Evolutionary conservation across 1,140 invertebrate species (phyloP).

Genomic region (Polypedilum vanderplanki): DNA sequence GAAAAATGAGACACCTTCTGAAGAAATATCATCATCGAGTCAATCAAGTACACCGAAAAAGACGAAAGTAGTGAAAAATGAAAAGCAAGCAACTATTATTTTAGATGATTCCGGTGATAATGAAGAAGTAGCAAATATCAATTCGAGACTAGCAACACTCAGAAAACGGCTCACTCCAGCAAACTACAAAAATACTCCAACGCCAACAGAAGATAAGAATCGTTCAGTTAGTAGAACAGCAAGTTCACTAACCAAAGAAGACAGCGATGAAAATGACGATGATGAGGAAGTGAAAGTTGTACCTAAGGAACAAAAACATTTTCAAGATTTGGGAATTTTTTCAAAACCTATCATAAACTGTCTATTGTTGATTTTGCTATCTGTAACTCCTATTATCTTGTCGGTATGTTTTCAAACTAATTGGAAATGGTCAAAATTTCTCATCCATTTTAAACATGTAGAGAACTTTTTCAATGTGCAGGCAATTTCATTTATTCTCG

Average conservation of each 20-base stretch:
- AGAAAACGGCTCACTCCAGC: background rate
- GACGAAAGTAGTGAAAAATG: background rate
- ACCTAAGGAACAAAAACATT: background rate
- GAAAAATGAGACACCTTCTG: background rate
- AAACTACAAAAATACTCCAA: constrained; percentile 8
- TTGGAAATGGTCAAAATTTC: background rate
- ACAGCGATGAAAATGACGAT: background rate
- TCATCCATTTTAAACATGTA: background rate
- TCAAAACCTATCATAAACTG: background rate
- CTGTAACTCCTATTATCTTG: background rate
- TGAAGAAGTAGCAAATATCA: background rate
- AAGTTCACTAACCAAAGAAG: constrained; percentile 13
- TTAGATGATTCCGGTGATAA: background rate
- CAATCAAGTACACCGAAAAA: constrained; percentile 20
- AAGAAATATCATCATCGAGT: background rate
- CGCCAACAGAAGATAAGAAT: background rate
- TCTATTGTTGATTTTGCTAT: constrained; percentile 32
- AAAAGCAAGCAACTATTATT: background rate
- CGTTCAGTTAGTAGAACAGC: background rate
- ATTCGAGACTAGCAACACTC: background rate
- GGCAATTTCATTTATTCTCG: background rate
- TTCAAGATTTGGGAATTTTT: background rate
- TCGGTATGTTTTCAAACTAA: background rate
- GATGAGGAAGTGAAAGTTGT: background rate
- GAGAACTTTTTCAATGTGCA: background rate